Percentiles rank a stretch among this genome's conserved stretches.
These are phyloP conservation scores for Anguilla obscura DNA, from an alignment of 2,797 vertebrate species.

Conservation along the genomic window DNA sequence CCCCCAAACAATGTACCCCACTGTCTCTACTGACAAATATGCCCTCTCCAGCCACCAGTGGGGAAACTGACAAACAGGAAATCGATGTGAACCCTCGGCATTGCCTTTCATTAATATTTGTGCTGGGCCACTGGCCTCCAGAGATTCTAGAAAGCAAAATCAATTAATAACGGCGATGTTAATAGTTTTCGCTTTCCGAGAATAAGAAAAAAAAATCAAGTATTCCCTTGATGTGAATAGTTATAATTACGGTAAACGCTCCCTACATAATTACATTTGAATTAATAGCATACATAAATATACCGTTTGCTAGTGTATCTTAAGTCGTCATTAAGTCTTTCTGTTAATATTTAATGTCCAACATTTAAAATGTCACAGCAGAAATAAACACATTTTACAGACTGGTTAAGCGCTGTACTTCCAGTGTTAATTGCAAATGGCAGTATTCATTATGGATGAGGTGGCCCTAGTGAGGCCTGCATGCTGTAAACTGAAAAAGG, in stretches of 20 bases:
- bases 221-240: conserved; percentile 99
- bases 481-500: conserved; percentile 58
- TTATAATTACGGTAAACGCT: conserved; percentile 96
- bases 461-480: conserved; percentile 61
- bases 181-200: conserved; percentile 89
- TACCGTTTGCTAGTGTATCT: conserved; percentile 90
- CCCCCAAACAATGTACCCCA: conserved; percentile 54
- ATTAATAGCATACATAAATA: conserved; percentile 89
- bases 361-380: conserved; percentile 74
- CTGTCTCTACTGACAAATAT: conserved; percentile 59
- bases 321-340: conserved; percentile 89
- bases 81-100: conserved; percentile 67
- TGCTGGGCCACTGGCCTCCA: conserved; percentile 74
- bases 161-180: conserved; percentile 86
- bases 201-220: conserved; percentile 84
- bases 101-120: conserved; percentile 78
- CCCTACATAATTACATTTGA: conserved; percentile 93
- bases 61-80: conserved; percentile 59
- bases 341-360: conserved; percentile 97
- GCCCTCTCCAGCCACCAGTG: conserved; percentile 77
- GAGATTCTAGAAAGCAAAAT: conserved; percentile 85
- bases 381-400: conserved; percentile 92
- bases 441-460: conserved; percentile 79
- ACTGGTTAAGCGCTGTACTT: conserved; percentile 82
- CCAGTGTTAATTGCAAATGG: conserved; percentile 82